Base-by-base conservation (phyloP, 2,797 vertebrate species). In the Notoglanidium macrostoma region DNA sequence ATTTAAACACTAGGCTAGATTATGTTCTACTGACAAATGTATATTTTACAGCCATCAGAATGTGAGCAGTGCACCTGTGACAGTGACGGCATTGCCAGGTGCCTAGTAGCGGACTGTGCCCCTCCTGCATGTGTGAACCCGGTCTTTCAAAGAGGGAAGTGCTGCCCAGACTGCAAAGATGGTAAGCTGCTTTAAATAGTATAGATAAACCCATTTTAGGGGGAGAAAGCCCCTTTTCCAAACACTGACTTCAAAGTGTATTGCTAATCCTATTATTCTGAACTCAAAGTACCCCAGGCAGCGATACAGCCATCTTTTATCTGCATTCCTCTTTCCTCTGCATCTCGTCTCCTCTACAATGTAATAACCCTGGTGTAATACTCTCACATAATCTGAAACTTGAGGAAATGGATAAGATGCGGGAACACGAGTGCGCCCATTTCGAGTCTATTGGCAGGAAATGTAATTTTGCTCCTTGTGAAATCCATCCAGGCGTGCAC, bases 41-140 rank as follows among this genome's bases (percentile, higher is more conserved):
- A 65, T 88, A 85, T 87, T 87, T 90, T 67, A 11, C 93, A 97
- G 96, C 96, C 96, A 1, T 96, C 96, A 11, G 96, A 96, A 87
- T 97, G 96, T 89, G 96, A 97, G 92, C 96, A 97, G 92, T 97
- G 97, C 91, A 95, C 94, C 46, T 97, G 96, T 92, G 95, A 97
- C 91, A 92, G 85, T 23, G 96, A 97, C 23, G 96, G 96, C 84
- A 97, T 96, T 26, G 96, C 96, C 85, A 95, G 93, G 87, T 97
- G 96, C 90, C 93, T 96, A 8, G 96, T 97, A 40, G 96, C 96
- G 57, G 96, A 97, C 87, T 97, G 96, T 46, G 96, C 96, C 26
- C 96, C 96, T 51, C 96, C 96, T 8, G 95, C 96, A 3, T 97
- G 96, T 81, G 96, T 97, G 89, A 96, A 97, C 91, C 95, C 97